Evolutionary conservation across 2,113 vertebrate genomes (phyloP).

Genomic region (Toxotes chatareus): DNA sequence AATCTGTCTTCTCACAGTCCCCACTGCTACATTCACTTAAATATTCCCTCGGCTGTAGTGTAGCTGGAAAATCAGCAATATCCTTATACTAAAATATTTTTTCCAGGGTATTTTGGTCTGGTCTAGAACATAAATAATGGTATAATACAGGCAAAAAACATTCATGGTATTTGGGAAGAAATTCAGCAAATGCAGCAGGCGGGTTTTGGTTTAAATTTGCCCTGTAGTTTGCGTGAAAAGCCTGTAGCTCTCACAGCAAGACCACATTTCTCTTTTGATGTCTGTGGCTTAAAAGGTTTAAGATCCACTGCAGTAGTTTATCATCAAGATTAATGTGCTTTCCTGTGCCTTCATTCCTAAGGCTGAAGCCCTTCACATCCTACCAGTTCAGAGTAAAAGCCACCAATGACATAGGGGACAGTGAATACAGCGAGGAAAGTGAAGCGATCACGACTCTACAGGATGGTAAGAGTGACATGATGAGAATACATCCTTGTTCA

Average conservation of each 20-base stretch:
- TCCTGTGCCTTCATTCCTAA: constrained; percentile 63
- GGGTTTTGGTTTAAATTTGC: constrained; percentile 7
- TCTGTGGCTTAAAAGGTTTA: constrained; percentile 22
- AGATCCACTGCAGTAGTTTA: constrained; percentile 15
- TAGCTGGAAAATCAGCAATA: constrained; percentile 6
- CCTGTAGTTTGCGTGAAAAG: not conserved
- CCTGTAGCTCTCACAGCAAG: not conserved
- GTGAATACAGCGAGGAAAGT: constrained; percentile 95
- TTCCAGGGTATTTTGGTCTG: not conserved
- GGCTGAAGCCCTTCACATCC: constrained; percentile 97
- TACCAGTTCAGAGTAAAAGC: constrained; percentile 98
- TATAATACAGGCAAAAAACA: not conserved
- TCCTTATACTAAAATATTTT: not conserved
- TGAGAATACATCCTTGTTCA: not conserved
- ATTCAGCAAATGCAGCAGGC: not conserved
- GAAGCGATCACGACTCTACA: constrained; percentile 96
- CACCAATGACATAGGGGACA: constrained; percentile 97
- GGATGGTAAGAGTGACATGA: constrained; percentile 85
- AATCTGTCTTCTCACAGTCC: not conserved
- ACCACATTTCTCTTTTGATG: constrained; percentile 19
- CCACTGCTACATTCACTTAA: constrained; percentile 4
- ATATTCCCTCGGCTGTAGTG: not conserved
- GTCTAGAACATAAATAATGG: constrained; percentile 4
- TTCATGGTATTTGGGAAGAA: not conserved
- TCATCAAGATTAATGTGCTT: constrained; percentile 27